Evolutionary conservation across 1,140 invertebrate species (phyloP).

Genomic region (Lepidurus couesii): DNA sequence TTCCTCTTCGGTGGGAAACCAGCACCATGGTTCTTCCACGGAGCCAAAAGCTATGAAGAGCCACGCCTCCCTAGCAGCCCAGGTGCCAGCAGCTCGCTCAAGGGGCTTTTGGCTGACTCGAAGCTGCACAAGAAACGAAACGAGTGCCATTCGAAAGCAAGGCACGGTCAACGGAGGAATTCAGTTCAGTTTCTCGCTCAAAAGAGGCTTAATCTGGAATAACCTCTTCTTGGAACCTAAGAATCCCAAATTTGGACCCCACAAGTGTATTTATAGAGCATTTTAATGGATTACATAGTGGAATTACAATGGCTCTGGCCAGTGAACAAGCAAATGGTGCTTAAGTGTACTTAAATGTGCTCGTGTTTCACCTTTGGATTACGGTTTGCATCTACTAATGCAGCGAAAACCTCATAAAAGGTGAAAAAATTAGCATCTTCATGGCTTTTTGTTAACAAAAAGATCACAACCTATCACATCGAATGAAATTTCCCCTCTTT

Average conservation of each 20-base stretch:
- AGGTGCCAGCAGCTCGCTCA: neutral
- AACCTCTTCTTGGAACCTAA: neutral
- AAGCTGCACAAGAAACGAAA: neutral
- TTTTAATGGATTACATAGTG: neutral
- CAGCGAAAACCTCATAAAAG: neutral
- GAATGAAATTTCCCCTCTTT: too few relatives aligned
- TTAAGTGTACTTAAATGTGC: neutral
- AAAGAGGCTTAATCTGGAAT: neutral
- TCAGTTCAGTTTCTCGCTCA: conserved; percentile 13
- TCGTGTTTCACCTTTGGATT: neutral
- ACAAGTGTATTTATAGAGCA: neutral
- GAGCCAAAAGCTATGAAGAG: neutral
- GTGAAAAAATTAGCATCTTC: neutral
- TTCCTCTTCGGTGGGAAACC: neutral
- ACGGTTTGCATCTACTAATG: neutral
- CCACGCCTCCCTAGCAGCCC: neutral
- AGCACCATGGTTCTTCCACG: neutral
- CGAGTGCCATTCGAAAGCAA: neutral
- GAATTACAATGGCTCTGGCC: neutral
- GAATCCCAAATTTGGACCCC: neutral
- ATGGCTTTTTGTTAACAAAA: too few relatives aligned
- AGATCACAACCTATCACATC: too few relatives aligned
- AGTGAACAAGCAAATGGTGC: neutral
- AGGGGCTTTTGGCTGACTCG: neutral
- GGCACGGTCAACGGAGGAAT: neutral